A percentile compares a stretch with the other conserved stretches of the same genome.
Conservation (phyloP, 2,113 vertebrate species). For the Delphinapterus leucas region DNA sequence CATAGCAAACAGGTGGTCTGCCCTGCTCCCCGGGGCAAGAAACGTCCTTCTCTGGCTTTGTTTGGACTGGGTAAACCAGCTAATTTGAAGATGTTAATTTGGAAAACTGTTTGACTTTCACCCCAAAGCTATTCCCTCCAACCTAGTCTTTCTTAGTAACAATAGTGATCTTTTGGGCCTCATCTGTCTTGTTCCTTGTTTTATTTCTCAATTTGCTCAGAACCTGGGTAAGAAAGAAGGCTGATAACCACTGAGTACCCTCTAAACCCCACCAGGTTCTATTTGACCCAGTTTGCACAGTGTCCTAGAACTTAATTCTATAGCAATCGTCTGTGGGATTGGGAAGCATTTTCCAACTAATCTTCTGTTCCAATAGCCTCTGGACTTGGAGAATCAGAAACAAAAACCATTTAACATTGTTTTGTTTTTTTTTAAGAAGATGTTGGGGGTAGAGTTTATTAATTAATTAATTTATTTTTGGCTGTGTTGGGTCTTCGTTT, state of each 20-base stretch:
- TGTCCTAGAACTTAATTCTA: neutral
- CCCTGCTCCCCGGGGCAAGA: neutral
- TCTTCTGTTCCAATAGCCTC: neutral
- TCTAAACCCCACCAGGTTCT: neutral
- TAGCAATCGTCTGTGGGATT: neutral
- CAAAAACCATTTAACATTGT: neutral
- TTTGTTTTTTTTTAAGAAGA: too few species aligned
- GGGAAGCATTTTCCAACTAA: neutral
- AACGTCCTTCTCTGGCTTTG: neutral
- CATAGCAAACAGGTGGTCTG: neutral
- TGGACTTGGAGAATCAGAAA: neutral
- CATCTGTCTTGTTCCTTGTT: neutral
- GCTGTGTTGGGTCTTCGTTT: too few species aligned
- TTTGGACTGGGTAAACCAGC: neutral
- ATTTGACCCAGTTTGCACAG: neutral
- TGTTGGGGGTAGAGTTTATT: too few species aligned
- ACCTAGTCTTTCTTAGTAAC: neutral
- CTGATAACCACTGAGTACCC: neutral
- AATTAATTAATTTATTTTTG: too few species aligned
- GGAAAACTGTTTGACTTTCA: neutral
- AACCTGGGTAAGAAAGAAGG: neutral
- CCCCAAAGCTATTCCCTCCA: neutral
- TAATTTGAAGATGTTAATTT: neutral
- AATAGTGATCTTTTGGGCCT: neutral
- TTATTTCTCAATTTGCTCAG: neutral